Conservation (phyloP, 2,888 invertebrate species). For the Diplolepis rosae region DNA sequence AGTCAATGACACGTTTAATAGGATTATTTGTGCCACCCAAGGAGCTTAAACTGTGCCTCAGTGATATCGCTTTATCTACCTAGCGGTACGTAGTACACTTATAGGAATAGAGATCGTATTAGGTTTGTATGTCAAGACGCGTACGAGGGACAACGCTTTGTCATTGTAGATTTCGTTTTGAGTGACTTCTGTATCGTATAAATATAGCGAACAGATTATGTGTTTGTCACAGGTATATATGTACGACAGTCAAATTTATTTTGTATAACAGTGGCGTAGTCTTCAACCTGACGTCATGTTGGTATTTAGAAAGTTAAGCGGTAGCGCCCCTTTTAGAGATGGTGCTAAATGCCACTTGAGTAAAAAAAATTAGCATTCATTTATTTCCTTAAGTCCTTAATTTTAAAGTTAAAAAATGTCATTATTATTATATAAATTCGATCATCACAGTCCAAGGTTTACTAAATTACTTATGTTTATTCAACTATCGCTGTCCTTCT, state of each 20-base stretch:
- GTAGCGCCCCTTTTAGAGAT: background rate
- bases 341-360: background rate
- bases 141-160: slow-evolving; percentile 13
- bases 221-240: background rate
- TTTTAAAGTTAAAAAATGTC: no score
- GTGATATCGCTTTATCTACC: slow-evolving; percentile 62
- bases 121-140: slow-evolving; percentile 22
- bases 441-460: no score
- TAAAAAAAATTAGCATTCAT: no score
- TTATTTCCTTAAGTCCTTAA: no score
- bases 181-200: slow-evolving; percentile 2
- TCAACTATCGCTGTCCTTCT: no score
- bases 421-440: no score
- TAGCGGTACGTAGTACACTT: slow-evolving; percentile 64
- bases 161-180: background rate
- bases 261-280: background rate
- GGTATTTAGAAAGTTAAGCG: background rate
- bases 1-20: slow-evolving; percentile 68
- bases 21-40: slow-evolving; percentile 69
- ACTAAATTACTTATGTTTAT: no score
- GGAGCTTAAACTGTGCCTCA: slow-evolving; percentile 61
- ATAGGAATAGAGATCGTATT: slow-evolving; percentile 49
- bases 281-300: background rate
- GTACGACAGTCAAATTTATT: background rate
- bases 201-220: background rate